Conservation (phyloP, 2,113 vertebrate genomes). For the Onychostruthus taczanowskii region DNA sequence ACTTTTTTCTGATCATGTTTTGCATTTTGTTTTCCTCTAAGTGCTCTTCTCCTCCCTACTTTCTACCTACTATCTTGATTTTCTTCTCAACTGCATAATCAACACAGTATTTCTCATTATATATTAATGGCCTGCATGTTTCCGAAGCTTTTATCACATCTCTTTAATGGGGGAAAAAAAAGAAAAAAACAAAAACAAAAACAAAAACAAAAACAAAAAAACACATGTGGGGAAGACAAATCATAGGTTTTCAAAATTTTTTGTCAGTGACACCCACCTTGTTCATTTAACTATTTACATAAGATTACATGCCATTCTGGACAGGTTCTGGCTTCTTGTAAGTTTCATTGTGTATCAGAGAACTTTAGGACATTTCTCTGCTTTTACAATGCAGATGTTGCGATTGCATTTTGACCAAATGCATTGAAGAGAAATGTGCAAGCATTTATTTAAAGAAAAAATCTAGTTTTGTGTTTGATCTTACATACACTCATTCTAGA, state of each 20-base stretch:
- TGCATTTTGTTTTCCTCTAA: not conserved
- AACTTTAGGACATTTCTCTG: not conserved
- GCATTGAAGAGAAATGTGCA: not conserved
- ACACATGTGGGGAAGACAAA: not conserved
- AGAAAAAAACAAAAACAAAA: no score
- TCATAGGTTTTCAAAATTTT: not conserved
- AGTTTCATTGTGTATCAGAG: not conserved
- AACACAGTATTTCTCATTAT: conserved; percentile 21
- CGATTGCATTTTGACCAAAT: not conserved
- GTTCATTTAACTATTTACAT: not conserved
- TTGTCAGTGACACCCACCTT: not conserved
- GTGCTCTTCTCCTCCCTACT: not conserved
- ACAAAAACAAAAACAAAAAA: no score
- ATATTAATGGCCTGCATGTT: conserved; percentile 2
- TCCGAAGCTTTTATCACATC: conserved; percentile 5
- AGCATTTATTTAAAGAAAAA: not conserved
- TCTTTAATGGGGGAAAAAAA: not conserved
- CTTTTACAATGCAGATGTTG: not conserved
- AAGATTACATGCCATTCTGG: not conserved
- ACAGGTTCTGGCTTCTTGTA: not conserved
- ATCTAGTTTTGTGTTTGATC: not conserved
- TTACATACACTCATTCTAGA: not conserved
- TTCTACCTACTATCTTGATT: not conserved
- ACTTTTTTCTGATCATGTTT: not conserved
- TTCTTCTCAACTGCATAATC: not conserved